phyloP scores from a whole-genome alignment of 2,113 vertebrate species.

The Gymnobelideus leadbeateri region DNA sequence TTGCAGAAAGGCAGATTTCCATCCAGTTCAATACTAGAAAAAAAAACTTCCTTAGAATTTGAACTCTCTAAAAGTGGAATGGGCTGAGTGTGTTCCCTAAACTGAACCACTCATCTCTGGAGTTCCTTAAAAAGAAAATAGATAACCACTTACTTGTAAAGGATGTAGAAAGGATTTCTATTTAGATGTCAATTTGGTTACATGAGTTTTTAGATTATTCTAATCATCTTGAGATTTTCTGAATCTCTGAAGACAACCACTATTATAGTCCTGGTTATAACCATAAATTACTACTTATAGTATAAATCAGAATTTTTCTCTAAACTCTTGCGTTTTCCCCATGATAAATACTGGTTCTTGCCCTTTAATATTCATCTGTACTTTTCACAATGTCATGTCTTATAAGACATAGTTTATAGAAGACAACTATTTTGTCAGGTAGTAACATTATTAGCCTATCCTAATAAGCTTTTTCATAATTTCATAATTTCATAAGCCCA shows the following conservation, averaged over 20 bases:
- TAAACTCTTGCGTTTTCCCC: neutral
- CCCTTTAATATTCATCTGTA: constrained; percentile 57
- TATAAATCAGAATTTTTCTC: neutral
- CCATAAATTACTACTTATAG: neutral
- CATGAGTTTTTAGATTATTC: too few species aligned
- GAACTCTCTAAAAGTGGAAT: neutral
- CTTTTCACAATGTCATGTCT: constrained; percentile 14
- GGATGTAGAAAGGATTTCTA: neutral
- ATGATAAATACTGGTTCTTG: constrained; percentile 50
- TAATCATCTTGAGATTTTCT: neutral
- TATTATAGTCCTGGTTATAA: neutral
- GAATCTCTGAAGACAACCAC: neutral
- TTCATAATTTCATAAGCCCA: too few species aligned
- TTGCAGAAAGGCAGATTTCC: neutral
- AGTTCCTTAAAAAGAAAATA: neutral
- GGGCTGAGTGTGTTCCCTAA: neutral
- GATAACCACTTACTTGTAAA: neutral
- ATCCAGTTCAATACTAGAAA: neutral
- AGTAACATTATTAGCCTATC: constrained; percentile 74
- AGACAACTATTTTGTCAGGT: constrained; percentile 77
- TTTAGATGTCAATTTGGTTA: neutral
- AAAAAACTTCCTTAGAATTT: neutral
- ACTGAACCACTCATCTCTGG: neutral
- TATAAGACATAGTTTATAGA: constrained; percentile 58
- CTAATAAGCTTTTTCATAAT: too few species aligned